These are phyloP conservation scores for Neodiprion lecontei DNA, from an alignment of 1,140 invertebrate species.

Conservation along the genomic window DNA sequence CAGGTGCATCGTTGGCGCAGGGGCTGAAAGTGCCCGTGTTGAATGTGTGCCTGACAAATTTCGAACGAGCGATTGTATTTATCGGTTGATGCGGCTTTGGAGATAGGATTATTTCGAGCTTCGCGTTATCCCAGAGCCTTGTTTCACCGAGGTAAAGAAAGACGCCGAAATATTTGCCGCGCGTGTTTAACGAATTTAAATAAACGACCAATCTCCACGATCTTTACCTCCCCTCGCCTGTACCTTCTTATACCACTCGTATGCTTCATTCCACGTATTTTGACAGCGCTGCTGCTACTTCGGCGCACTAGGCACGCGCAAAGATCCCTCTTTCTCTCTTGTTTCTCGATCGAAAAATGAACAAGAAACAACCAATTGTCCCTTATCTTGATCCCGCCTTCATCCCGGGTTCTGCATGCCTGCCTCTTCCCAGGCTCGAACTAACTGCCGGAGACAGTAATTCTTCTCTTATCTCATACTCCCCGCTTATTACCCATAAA, in stretches of 20 bases:
- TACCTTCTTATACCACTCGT: slow-evolving; percentile 30
- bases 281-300: slow-evolving; percentile 1
- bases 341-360: slow-evolving; percentile 34
- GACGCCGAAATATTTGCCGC: slow-evolving; percentile 12
- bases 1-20: slow-evolving; percentile 32
- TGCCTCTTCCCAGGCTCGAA: background rate
- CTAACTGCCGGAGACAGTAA: background rate
- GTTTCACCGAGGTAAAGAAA: background rate
- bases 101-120: slow-evolving; percentile 49
- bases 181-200: slow-evolving; percentile 43
- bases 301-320: background rate
- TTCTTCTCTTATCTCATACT: background rate
- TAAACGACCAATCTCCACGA: slow-evolving; percentile 47
- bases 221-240: slow-evolving; percentile 33
- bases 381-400: background rate
- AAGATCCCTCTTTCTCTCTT: background rate
- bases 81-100: slow-evolving; percentile 40
- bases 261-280: slow-evolving; percentile 22
- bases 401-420: background rate
- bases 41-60: slow-evolving; percentile 41
- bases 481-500: background rate
- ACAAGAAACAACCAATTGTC: slow-evolving; percentile 36
- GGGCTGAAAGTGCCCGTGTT: slow-evolving; percentile 16
- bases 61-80: slow-evolving; percentile 44
- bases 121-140: slow-evolving; percentile 29